A percentile compares a stretch with the other conserved stretches of the same genome.
These are phyloP conservation scores for Bradypodion ventrale DNA, from an alignment of 2,797 vertebrate species.

Conservation along the genomic window DNA sequence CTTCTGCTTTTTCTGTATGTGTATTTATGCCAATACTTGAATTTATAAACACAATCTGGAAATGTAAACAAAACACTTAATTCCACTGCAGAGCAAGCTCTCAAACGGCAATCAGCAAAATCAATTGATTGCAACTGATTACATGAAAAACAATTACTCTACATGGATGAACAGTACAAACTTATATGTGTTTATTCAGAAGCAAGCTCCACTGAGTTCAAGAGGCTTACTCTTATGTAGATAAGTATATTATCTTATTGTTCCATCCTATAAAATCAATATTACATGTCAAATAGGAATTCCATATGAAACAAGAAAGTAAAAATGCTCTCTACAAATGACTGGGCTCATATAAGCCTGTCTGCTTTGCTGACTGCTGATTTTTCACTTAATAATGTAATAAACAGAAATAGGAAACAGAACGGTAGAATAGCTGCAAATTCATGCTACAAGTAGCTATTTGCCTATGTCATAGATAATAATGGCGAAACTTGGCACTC, in stretches of 20 bases:
- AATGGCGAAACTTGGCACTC: no score
- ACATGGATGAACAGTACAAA: not conserved
- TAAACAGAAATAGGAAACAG: constrained; percentile 32
- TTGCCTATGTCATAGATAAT: no score
- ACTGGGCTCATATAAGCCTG: constrained; percentile 2
- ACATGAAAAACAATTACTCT: constrained; percentile 14
- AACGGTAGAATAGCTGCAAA: not conserved
- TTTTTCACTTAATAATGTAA: not conserved
- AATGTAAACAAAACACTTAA: constrained; percentile 12
- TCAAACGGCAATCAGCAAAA: constrained; percentile 50
- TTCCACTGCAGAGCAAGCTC: constrained; percentile 24
- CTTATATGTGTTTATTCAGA: not conserved
- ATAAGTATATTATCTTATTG: not conserved
- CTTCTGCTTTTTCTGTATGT: constrained; percentile 50
- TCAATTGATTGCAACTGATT: constrained; percentile 51
- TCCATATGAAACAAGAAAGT: constrained; percentile 39
- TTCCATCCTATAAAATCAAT: constrained; percentile 34
- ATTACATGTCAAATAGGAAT: constrained; percentile 38
- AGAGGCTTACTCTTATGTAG: not conserved
- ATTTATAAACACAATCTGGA: constrained; percentile 42
- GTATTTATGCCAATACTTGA: constrained; percentile 49
- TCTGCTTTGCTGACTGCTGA: constrained; percentile 29
- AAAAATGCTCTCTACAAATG: constrained; percentile 4
- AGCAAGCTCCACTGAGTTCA: not conserved
- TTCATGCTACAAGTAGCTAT: constrained; percentile 2